Evolutionary conservation across 2,113 vertebrate species (phyloP), one percentile per base, ranked within the genome.

Genomic region (Tamias sibiricus): DNA sequence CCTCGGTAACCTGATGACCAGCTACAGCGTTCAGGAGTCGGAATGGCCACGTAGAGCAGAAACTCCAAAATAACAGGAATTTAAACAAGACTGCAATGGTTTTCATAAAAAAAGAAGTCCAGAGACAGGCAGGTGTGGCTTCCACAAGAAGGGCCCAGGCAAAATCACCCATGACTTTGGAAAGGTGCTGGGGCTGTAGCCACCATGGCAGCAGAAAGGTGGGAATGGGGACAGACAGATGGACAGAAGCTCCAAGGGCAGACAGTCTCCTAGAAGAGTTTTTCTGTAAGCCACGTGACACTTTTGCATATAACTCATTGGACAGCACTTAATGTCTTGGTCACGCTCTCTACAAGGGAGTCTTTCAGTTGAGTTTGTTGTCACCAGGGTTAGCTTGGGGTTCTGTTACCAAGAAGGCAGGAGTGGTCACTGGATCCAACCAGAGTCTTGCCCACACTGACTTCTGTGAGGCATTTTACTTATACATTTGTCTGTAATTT

Each of bases 221-320:
- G n/a, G 42, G 7, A 32, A 72, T 17, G 0, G 32, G 62, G 40
- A 52, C 42, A 66, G 68, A 80, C 16, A 11, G 62, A 32, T 1
- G 4, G 37, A 24, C 44, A 40, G 3, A 69, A 28, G 42, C 76
- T 92, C 40, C 6, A 2, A 2, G 28, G 3, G 7, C 42, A 69
- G 17, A 59, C 4, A 0, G 28, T 81, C 75, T 69, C 49, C 57
- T 71, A 0, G 7, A 30, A 57, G 42, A n/a, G 19, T 16, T 37
- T 77, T 94, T 54, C 83, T 49, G 42, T n/a, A 32, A 40, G 40
- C 13, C 47, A 24, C 19, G 8, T 20, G 22, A 6, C 4, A 40
- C 35, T 59, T 74, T 4, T 37, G 80, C 42, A 13, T 14, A 4
- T 0, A 0, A 13, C 16, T 69, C 44, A 1, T 6, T 13, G 1